These are phyloP conservation scores for Agriopis aurantiaria DNA, from an alignment of 2,888 invertebrate genomes.

Conservation along the genomic window DNA sequence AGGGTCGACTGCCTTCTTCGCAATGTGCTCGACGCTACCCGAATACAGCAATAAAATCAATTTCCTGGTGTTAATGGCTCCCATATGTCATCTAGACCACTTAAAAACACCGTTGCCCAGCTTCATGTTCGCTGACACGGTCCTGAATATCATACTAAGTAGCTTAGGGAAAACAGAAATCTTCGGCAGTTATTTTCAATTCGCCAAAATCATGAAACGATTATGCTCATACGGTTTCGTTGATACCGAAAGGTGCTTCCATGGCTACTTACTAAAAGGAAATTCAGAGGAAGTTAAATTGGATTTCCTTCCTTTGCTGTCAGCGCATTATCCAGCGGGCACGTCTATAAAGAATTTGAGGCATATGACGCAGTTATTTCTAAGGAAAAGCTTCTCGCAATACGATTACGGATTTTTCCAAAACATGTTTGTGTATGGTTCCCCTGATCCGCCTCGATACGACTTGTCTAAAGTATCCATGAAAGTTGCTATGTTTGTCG, in stretches of 20 bases:
- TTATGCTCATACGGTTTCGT: constrained; percentile 32
- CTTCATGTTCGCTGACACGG: constrained; percentile 12
- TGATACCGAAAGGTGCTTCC: constrained; percentile 39
- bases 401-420: constrained; percentile 48
- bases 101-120: constrained; percentile 3
- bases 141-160: constrained; percentile 19
- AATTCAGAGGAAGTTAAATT: constrained; percentile 43
- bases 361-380: constrained; percentile 50
- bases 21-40: constrained; percentile 19
- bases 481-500: constrained; percentile 35
- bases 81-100: constrained; percentile 46
- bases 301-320: constrained; percentile 40
- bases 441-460: constrained; percentile 50
- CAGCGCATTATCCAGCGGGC: constrained; percentile 47
- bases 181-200: constrained; percentile 20
- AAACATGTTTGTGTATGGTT: constrained; percentile 39
- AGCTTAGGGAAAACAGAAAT: constrained; percentile 40
- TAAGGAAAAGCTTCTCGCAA: constrained; percentile 43
- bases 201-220: constrained; percentile 7
- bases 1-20: constrained; percentile 31
- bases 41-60: constrained; percentile 36
- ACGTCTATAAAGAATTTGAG: constrained; percentile 49
- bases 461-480: constrained; percentile 50
- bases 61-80: constrained; percentile 36
- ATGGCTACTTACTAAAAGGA: constrained; percentile 37